Conservation (phyloP, 2,888 invertebrate genomes). For the Allophyes oxyacanthae region DNA sequence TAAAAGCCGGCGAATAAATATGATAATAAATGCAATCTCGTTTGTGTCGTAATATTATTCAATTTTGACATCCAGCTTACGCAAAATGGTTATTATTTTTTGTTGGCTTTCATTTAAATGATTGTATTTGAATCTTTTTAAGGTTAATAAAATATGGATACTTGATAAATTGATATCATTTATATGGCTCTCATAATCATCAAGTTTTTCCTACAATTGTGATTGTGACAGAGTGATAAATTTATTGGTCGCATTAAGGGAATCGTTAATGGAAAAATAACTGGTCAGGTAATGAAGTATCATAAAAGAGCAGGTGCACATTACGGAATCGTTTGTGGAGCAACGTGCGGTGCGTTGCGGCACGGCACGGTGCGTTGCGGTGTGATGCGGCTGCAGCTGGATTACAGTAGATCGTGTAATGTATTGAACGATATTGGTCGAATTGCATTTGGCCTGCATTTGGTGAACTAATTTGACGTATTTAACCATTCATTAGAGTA, state of each 20-base stretch:
- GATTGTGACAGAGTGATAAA: conserved; percentile 48
- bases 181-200: conserved; percentile 47
- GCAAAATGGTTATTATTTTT: conserved; percentile 27
- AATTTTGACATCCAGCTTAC: conserved; percentile 31
- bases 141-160: conserved; percentile 35
- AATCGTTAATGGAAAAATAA: conserved; percentile 58
- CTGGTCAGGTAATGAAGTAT: conserved; percentile 51
- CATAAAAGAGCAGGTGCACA: conserved; percentile 44
- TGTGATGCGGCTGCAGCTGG: conserved; percentile 3
- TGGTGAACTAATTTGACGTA: conserved; percentile 27
- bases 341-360: not conserved
- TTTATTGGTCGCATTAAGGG: conserved; percentile 54
- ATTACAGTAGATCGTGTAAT: conserved; percentile 41
- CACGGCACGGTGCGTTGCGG: conserved; percentile 3
- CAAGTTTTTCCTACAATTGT: conserved; percentile 42
- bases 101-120: conserved; percentile 26
- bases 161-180: conserved; percentile 39
- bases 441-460: conserved; percentile 52
- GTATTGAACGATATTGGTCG: conserved; percentile 41
- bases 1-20: conserved; percentile 18
- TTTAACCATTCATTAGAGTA: conserved; percentile 32
- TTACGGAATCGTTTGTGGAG: conserved; percentile 39
- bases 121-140: conserved; percentile 33
- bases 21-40: conserved; percentile 34
- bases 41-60: conserved; percentile 23